Base-by-base conservation (phyloP, 1,140 invertebrate species). In the Onthophagus taurus region DNA sequence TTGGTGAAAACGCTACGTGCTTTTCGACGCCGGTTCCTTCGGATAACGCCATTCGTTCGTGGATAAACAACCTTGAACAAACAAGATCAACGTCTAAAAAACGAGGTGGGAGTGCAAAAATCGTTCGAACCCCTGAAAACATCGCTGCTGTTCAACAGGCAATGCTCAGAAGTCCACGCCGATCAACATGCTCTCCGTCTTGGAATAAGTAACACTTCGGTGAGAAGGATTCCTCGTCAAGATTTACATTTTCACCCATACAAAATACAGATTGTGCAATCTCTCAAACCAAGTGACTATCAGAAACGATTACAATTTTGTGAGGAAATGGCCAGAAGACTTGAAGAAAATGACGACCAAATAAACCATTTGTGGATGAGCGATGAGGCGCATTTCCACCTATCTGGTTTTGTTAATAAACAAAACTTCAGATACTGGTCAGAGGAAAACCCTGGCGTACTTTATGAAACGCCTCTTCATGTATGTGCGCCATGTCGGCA, bases 21-120 rank as follows among this genome's bases (percentile, higher is more conserved):
- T 29, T 43, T n/a, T n/a, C n/a, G n/a, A n/a, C n/a, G n/a, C n/a
- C n/a, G n/a, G 19, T 47, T 47, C 45, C 45, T 20, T 44, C 35
- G 26, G 31, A 33, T 23, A 20, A 45, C 17, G 45, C 45, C 1
- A 47, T 44, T 47, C 12, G 18, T 45, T 45, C 4, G 19, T 44
- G 45, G 26, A 17, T 45, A 45, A 19, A 45, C 24, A 30, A 45
- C 26, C 14, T 45, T 16, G 18, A 34, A 26, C 26, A 39, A 46
- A 46, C 44, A 41, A 17, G 36, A 41, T 41, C 37, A 37, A 42
- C 18, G 26, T 39, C 16, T 42, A 35, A 41, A 46, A 36, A 33
- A 42, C 18, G 13, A 24, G 20, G 16, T 47, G 29, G 17, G 1
- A 42, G 26, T 38, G 42, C 36, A 7, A 14, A 21, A 42, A 31